These are phyloP conservation scores for Lissonota sp. DNA, from an alignment of 2,888 invertebrate species.

Conservation along the genomic window DNA sequence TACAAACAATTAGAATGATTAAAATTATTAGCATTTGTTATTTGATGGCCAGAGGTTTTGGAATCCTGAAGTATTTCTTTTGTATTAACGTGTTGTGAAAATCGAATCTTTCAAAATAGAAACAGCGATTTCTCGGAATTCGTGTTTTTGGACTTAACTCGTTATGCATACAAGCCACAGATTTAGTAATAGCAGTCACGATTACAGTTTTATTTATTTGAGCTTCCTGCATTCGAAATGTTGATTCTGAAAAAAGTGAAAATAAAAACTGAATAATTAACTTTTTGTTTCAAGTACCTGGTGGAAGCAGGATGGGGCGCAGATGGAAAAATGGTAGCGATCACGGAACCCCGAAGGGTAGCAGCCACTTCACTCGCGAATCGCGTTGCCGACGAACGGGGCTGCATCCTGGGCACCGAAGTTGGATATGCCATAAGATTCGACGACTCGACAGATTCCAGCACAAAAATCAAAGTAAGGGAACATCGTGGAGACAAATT, in stretches of 20 bases:
- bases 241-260: background rate
- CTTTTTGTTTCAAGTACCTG: slow-evolving; percentile 88
- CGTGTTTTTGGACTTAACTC: too few relatives aligned
- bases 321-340: slow-evolving; percentile 91
- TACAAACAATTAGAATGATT: too few relatives aligned
- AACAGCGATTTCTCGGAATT: too few relatives aligned
- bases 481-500: slow-evolving; percentile 23
- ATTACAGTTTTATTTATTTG: too few relatives aligned
- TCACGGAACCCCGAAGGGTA: slow-evolving; percentile 96
- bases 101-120: too few relatives aligned
- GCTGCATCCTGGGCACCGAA: slow-evolving; percentile 85
- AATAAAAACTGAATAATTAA: background rate
- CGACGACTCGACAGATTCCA: slow-evolving; percentile 87
- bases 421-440: slow-evolving; percentile 95
- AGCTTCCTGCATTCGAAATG: background rate
- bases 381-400: slow-evolving; percentile 94
- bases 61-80: too few relatives aligned
- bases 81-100: too few relatives aligned
- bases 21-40: too few relatives aligned
- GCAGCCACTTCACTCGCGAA: slow-evolving; percentile 95
- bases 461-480: slow-evolving; percentile 90
- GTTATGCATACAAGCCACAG: too few relatives aligned
- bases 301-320: slow-evolving; percentile 93
- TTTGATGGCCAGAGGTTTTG: too few relatives aligned
- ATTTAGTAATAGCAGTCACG: too few relatives aligned